phyloP scores from a whole-genome alignment of 2,113 vertebrate genomes.

The Galbula dea region DNA sequence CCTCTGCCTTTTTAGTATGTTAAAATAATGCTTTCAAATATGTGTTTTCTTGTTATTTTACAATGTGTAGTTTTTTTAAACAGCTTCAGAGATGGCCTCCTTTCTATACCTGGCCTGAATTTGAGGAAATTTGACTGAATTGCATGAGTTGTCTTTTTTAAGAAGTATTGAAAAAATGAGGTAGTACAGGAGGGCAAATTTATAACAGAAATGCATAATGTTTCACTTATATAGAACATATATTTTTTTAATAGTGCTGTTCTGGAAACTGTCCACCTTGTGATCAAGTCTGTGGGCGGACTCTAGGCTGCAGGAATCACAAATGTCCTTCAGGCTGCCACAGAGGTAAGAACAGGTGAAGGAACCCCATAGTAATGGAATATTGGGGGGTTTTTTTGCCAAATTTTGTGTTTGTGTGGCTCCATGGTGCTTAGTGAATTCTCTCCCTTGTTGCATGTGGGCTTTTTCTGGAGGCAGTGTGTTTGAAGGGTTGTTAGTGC shows the following conservation, averaged over 20 bases:
- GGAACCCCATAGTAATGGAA: neutral
- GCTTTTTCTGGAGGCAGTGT: neutral
- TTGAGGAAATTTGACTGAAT: neutral
- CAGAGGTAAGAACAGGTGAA: slow-evolving; percentile 80
- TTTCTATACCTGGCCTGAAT: neutral
- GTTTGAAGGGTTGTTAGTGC: neutral
- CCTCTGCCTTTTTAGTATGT: neutral
- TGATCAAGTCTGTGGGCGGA: slow-evolving; percentile 88
- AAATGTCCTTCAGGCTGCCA: slow-evolving; percentile 95
- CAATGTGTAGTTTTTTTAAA: neutral
- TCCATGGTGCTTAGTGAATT: neutral
- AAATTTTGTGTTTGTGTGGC: neutral
- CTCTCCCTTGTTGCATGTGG: neutral
- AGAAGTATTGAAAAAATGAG: neutral
- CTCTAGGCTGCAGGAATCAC: slow-evolving; percentile 93
- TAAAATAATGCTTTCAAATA: neutral
- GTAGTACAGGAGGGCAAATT: neutral
- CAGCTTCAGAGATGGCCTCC: neutral
- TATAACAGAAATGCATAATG: neutral
- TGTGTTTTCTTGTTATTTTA: neutral
- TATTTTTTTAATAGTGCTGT: slow-evolving; percentile 80
- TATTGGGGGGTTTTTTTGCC: neutral
- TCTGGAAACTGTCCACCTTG: slow-evolving; percentile 93
- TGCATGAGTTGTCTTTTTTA: neutral
- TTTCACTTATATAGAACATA: neutral